A percentile compares a stretch with the other conserved stretches of the same genome.
These are phyloP conservation scores for Oenanthe melanoleuca DNA, from an alignment of 2,113 vertebrate genomes.

Conservation along the genomic window DNA sequence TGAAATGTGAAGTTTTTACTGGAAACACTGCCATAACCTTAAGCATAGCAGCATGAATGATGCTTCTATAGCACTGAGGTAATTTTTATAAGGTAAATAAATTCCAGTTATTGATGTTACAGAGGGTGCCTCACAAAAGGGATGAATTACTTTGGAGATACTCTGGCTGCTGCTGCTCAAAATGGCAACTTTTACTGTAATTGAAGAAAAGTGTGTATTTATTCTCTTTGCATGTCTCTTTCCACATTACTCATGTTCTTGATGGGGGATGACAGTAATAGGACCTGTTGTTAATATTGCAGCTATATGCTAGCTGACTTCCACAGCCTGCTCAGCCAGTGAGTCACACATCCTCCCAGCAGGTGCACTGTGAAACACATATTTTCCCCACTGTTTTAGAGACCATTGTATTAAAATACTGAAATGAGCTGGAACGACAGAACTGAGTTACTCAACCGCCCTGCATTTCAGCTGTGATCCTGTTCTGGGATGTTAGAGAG, in stretches of 20 bases:
- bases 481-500: background rate
- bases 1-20: slow-evolving; percentile 46
- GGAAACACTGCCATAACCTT: slow-evolving; percentile 27
- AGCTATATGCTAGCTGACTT: background rate
- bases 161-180: background rate
- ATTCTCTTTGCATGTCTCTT: background rate
- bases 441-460: background rate
- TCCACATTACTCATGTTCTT: slow-evolving; percentile 38
- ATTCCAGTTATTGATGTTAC: slow-evolving; percentile 13
- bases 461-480: background rate
- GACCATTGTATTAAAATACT: background rate
- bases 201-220: background rate
- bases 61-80: slow-evolving; percentile 12
- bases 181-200: slow-evolving; percentile 18
- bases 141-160: background rate
- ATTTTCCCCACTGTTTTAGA: slow-evolving; percentile 29
- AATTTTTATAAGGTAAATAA: slow-evolving; percentile 57
- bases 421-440: slow-evolving; percentile 1
- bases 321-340: background rate
- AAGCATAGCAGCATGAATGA: background rate
- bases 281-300: background rate
- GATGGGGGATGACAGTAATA: slow-evolving; percentile 9
- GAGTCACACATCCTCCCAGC: background rate
- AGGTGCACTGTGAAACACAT: background rate
- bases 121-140: background rate